phyloP scores from a whole-genome alignment of 2,888 invertebrate genomes.

The Lypha dubia region DNA sequence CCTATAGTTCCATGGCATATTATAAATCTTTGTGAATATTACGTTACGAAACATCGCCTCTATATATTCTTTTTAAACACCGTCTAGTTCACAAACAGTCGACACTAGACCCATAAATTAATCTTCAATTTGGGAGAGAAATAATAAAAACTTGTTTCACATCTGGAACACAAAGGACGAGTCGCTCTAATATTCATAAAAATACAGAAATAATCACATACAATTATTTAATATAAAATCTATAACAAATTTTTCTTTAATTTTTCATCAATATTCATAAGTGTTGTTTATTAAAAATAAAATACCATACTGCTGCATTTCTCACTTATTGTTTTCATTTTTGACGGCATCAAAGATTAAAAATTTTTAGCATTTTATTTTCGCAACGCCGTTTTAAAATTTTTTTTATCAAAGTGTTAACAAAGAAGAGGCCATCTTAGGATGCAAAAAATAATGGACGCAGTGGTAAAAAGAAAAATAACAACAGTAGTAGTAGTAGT shows the following conservation, averaged over 20 bases:
- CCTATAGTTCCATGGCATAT: too few relatives aligned
- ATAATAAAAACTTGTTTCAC: too few relatives aligned
- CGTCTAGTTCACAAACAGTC: too few relatives aligned
- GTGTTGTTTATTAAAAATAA: not conserved
- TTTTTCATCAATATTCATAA: too few relatives aligned
- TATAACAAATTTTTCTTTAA: too few relatives aligned
- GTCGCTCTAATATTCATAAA: not conserved
- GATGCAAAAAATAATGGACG: slow-evolving; percentile 29
- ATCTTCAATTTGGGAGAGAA: too few relatives aligned
- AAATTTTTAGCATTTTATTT: not conserved
- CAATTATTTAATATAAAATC: too few relatives aligned
- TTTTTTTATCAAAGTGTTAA: slow-evolving; percentile 23
- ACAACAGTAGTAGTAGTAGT: not conserved
- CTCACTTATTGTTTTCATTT: slow-evolving; percentile 11
- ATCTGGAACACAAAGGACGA: too few relatives aligned
- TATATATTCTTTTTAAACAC: too few relatives aligned
- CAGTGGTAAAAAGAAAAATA: slow-evolving; percentile 12
- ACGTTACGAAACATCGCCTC: too few relatives aligned
- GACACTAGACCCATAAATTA: too few relatives aligned
- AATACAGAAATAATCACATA: not conserved
- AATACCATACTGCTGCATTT: not conserved
- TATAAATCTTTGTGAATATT: too few relatives aligned
- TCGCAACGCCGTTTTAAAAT: not conserved
- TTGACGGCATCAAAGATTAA: not conserved
- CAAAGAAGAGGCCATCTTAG: slow-evolving; percentile 21